Conservation (phyloP, 1,140 invertebrate species). For the Sinonovacula constricta region DNA sequence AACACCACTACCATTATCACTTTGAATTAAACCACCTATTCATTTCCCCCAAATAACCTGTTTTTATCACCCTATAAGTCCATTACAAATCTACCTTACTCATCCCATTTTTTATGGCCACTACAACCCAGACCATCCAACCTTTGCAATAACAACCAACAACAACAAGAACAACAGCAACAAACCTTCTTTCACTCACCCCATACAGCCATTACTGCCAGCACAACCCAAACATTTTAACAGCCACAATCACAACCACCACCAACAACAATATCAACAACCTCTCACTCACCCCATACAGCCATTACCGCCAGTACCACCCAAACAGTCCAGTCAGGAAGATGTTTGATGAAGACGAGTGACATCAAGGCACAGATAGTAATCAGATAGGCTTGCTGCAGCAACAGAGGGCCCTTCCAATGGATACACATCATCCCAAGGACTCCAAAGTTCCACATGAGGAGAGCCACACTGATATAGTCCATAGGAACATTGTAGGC, state of each 20-base stretch:
- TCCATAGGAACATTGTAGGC: conserved; percentile 98
- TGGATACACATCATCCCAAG: conserved; percentile 99
- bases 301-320: conserved; percentile 97
- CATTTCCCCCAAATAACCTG: too few relatives aligned
- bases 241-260: too few relatives aligned
- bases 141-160: too few relatives aligned
- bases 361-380: conserved; percentile 98
- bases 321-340: conserved; percentile 99
- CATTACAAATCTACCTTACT: too few relatives aligned
- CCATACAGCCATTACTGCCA: conserved; percentile 99
- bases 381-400: conserved; percentile 98
- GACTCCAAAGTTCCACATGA: conserved; percentile 99
- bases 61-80: too few relatives aligned
- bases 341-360: conserved; percentile 99
- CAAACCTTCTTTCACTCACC: conserved; percentile 87
- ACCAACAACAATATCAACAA: too few relatives aligned
- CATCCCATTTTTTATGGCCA: too few relatives aligned
- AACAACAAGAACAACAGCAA: too few relatives aligned
- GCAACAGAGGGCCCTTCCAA: conserved; percentile 95
- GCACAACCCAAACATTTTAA: too few relatives aligned
- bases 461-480: conserved; percentile 90
- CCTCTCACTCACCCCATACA: conserved; percentile 93
- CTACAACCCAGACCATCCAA: too few relatives aligned
- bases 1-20: too few relatives aligned
- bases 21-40: too few relatives aligned